phyloP scores from a whole-genome alignment of 2,888 invertebrate species.

The Dasypogon diadema region DNA sequence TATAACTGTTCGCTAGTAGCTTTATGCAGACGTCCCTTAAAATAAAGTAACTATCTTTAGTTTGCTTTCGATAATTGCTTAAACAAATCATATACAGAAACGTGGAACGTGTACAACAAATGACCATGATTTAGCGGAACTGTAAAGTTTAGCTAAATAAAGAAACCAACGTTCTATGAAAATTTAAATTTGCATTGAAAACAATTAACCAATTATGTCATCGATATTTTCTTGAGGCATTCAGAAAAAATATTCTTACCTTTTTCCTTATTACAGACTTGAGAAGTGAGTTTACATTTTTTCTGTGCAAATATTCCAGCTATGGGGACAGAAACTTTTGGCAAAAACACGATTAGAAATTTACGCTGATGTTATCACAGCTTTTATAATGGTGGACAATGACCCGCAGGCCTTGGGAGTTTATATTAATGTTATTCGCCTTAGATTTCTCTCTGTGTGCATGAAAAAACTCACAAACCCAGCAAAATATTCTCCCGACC shows the following conservation, averaged over 20 bases:
- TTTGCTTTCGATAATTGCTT: too few species aligned
- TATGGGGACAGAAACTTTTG: not conserved
- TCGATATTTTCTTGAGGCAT: not conserved
- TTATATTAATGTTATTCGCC: conserved; percentile 25
- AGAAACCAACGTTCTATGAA: too few species aligned
- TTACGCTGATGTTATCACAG: conserved; percentile 34
- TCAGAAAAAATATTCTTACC: not conserved
- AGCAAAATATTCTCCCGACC: conserved; percentile 33
- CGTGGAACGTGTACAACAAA: too few species aligned
- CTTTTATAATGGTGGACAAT: conserved; percentile 36
- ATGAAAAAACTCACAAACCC: not conserved
- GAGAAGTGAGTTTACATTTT: not conserved
- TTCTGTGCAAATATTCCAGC: too few species aligned
- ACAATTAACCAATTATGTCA: conserved; percentile 35
- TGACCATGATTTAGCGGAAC: too few species aligned
- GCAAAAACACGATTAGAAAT: conserved; percentile 24
- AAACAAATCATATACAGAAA: too few species aligned
- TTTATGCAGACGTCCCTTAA: too few species aligned
- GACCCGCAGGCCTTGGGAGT: conserved; percentile 36
- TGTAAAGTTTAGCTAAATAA: too few species aligned
- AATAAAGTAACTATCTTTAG: too few species aligned
- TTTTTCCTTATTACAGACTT: conserved; percentile 13
- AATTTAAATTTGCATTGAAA: not conserved
- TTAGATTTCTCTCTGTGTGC: conserved; percentile 5
- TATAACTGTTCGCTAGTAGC: too few species aligned